Evolutionary conservation across 35 echinoderm and acorn worm species (phyloP), one percentile per base, ranked within the genome.

Genomic region (Ophiothrix spiculata): DNA sequence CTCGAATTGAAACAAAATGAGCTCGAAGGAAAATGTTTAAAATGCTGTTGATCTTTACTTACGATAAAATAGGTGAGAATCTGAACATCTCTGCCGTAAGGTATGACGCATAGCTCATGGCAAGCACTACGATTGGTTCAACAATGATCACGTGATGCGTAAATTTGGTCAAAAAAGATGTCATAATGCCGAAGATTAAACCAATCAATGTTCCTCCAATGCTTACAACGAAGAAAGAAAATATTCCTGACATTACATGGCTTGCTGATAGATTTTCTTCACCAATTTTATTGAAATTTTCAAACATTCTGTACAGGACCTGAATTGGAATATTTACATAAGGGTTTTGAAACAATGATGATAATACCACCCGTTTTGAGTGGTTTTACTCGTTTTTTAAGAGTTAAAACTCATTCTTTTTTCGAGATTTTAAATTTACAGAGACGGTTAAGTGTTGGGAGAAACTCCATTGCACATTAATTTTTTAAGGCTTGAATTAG

Each of bases 211-310:
- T 82, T 21, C 96, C 96, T 35, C 96, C 96, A 33, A 99, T 80
- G 73, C 89, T 87, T 33, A 99, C 89, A 0, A 99, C 89, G 63
- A 94, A 91, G 92, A 99, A 99, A 36, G 92, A 94, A 21, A 93
- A 45, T 60, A 99, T 49, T 25, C 96, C 96, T 28, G 49, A 38
- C 19, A 91, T 33, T 11, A 90, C 49, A 39, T 97, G 90, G 1
- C 33, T 35, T 1, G 40, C 38, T 0, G 37, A 2, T 0, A 97
- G 77, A 64, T 92, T 88, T 12, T 92, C 81, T 39, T 64, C 39
- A 25, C 87, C 91, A 56, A 93, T 93, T 41, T 83, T 87, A 56
- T 90, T 90, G 64, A 97, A 97, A 17, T 82, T 73, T 80, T 97
- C 87, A 85, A 97, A 93, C 83, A 93, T 89, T 17, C 90, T 38